These are phyloP conservation scores for Capreolus pygargus DNA, from an alignment of 2,113 vertebrate species.

Conservation along the genomic window DNA sequence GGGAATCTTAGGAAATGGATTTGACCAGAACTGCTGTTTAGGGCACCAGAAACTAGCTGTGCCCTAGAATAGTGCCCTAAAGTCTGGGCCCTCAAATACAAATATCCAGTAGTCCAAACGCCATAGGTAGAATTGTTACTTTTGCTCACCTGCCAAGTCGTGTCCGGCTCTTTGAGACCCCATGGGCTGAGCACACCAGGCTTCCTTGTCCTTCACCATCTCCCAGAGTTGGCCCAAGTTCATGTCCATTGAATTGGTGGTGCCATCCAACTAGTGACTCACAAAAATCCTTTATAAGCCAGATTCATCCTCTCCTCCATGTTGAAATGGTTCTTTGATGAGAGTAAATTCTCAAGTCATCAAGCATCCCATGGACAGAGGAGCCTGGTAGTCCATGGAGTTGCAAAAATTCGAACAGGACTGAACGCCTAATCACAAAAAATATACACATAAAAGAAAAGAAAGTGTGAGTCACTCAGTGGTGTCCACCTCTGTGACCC, in stretches of 20 bases:
- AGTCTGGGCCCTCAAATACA: not conserved
- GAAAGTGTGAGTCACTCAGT: not conserved
- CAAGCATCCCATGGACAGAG: not conserved
- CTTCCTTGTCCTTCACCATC: not conserved
- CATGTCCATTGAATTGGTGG: not conserved
- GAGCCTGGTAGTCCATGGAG: not conserved
- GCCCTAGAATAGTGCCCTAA: not conserved
- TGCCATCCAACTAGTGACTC: not conserved
- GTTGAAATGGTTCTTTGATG: not conserved
- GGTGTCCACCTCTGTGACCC: not conserved
- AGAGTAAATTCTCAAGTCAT: not conserved
- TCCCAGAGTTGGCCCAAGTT: not conserved
- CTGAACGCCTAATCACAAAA: not conserved
- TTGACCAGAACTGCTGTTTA: not conserved
- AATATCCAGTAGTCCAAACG: not conserved
- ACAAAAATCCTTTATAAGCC: not conserved
- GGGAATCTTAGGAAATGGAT: not conserved
- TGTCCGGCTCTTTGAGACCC: not conserved
- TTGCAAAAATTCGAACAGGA: not conserved
- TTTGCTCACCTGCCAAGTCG: not conserved
- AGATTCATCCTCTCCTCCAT: not conserved
- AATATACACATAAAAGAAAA: not conserved
- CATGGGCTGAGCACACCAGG: not conserved
- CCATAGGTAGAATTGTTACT: accelerated
- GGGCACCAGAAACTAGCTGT: accelerated